Evolutionary conservation across 2,888 invertebrate species (phyloP).

Genomic region (Euproctis similis): DNA sequence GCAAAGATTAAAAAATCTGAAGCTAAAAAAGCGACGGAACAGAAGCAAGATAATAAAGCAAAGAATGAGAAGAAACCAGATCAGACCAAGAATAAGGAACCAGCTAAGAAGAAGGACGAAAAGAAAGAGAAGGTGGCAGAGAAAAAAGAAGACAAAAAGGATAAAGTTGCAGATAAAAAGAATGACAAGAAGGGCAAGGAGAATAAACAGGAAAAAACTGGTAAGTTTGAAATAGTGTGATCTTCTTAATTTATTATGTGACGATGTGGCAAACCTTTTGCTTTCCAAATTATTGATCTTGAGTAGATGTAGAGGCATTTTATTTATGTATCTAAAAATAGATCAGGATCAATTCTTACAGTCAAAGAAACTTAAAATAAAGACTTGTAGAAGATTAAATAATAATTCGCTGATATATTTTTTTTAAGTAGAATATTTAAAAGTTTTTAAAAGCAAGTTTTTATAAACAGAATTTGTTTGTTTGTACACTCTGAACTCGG

Average conservation of each 20-base stretch:
- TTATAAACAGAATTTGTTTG: no score
- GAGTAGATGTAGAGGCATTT: no score
- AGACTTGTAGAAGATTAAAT: no score
- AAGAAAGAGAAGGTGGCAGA: conserved; percentile 33
- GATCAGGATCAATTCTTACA: no score
- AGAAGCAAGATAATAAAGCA: conserved; percentile 24
- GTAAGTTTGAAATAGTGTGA: conserved; percentile 23
- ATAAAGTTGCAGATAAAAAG: conserved; percentile 24
- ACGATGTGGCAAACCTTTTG: no score
- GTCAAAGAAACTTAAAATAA: no score
- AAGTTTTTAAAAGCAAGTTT: no score
- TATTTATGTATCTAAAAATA: no score
- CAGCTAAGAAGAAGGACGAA: conserved; percentile 32
- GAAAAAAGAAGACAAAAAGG: conserved; percentile 39
- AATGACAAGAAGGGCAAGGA: conserved; percentile 42
- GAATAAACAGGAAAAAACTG: conserved; percentile 48
- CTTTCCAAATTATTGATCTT: no score
- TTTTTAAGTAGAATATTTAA: no score
- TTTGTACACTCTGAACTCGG: no score
- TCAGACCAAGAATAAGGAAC: conserved; percentile 27
- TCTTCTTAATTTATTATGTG: neutral
- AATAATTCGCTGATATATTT: no score
- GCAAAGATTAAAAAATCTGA: conserved; percentile 34
- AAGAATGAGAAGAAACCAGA: conserved; percentile 38
- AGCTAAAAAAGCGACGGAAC: conserved; percentile 22